Base-by-base conservation (phyloP, 2,797 vertebrate genomes). In the Parotocinclus haroldoi region DNA sequence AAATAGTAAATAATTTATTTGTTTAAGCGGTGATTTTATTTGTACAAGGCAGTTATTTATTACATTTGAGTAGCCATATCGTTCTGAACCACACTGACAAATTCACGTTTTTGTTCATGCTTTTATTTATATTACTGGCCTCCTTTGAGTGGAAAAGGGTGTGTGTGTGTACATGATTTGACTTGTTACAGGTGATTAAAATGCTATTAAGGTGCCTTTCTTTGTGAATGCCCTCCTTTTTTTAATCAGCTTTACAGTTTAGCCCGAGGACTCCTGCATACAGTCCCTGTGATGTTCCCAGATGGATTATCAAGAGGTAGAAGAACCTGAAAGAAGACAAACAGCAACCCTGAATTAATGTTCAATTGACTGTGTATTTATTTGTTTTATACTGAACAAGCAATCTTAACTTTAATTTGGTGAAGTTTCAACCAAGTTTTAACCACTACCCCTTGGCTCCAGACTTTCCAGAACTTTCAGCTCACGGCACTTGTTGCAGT, bases 281-380 rank as follows among this genome's bases (percentile, higher is more conserved):
- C 83, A 0, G 90, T 98, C n/a, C 93, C 95, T 40, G 93, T 85
- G 53, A 97, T 98, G 83, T 88, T 96, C 9, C 96, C 96, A 0
- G 93, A 93, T 0, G 97, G 96, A 77, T 89, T 88, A 73, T 99
- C 96, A 58, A 92, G 76, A 5, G 97, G 91, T 69, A 96, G 80
- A 69, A 96, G 87, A 69, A 98, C 93, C 96, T 99, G 78, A 10
- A 73, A 71, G 10, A 27, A 49, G 59, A 48, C 27, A 14, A 59
- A 64, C 37, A 58, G 0, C n/a, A 78, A n/a, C 40, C 40, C 9
- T 42, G 9, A 42, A 42, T 42, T 9, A 11, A 42, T 3, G 1
- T 42, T 42, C 4, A 27, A 27, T 27, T 2, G 27, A 27, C n/a
- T n/a, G n/a, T n/a, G n/a, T n/a, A n/a, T n/a, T n/a, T n/a, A n/a